Evolutionary conservation across 1,140 invertebrate species (phyloP).

Genomic region (Tetragnatha versicolor): DNA sequence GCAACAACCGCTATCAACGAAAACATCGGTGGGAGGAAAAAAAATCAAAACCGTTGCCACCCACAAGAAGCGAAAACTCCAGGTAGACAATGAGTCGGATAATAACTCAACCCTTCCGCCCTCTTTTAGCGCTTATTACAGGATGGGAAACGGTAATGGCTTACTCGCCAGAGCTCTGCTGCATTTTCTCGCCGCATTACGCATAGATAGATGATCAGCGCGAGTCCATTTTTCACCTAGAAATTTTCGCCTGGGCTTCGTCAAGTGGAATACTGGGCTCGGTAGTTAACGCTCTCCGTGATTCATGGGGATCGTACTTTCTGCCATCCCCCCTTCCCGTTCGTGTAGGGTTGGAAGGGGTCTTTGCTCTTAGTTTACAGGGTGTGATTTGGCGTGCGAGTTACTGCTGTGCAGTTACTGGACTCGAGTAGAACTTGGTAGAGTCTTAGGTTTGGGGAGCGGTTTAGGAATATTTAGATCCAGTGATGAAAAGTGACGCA

Average conservation of each 20-base stretch:
- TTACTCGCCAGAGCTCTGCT: constrained; percentile 4
- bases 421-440: no score
- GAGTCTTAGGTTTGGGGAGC: no score
- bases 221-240: constrained; percentile 32
- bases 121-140: constrained; percentile 44
- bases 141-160: constrained; percentile 19
- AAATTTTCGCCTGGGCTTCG: constrained; percentile 27
- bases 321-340: no score
- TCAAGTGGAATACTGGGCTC: constrained; percentile 42
- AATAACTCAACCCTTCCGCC: constrained; percentile 33
- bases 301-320: no score
- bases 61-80: constrained; percentile 29
- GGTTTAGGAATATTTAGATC: no score
- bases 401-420: no score
- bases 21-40: neutral
- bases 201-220: constrained; percentile 31
- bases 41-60: constrained; percentile 18
- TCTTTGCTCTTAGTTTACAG: no score
- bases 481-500: no score
- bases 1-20: neutral
- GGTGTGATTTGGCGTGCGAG: no score
- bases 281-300: no score
- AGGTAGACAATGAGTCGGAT: constrained; percentile 45
- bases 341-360: no score
- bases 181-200: constrained; percentile 1